Evolutionary conservation across 2,797 vertebrate genomes (phyloP), one percentile per base, ranked within the genome.

Genomic region (Jordanella pulchra): DNA sequence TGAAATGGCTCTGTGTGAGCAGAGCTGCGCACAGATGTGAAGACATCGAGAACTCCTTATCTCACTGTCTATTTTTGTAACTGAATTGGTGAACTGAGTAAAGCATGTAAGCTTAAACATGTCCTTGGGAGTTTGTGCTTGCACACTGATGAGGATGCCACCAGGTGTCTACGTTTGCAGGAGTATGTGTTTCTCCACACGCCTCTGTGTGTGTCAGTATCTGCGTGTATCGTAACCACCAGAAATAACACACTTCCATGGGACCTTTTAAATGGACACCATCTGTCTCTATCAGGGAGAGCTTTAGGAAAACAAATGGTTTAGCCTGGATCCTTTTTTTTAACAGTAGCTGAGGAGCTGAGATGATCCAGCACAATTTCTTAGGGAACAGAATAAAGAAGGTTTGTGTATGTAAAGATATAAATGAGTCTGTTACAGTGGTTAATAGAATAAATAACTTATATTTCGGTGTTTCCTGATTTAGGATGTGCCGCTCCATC

Each of bases 191-290:
- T 84, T 85, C 80, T 77, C 78, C 76, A 60, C 27, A 30, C 68
- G 75, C 72, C 77, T 77, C 72, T 73, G 65, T 30, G 28, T 70
- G 75, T 72, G 69, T 86, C 55, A 14, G 85, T 89, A 72, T 85
- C 85, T 79, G 86, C 86, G 82, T 71, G 82, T 79, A 79, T 88
- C 84, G 80, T 82, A 77, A 82, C 79, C 77, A 87, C 79, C 80
- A 90, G 80, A 86, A 90, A 90, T 90, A 90, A 90, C 90, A 92
- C 89, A 88, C 90, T 89, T 93, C 86, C 86, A 88, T 89, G 88
- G 90, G 90, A 92, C 91, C 89, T 90, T 89, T 88, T 89, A 91
- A 91, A 92, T 90, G 87, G 89, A 91, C 84, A 81, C 92, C 89
- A 93, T 92, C 90, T 93, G 92, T 92, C 90, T 93, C 77, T 87